Base-by-base conservation (phyloP, 2,888 invertebrate species). In the Lamellibrachia columna region DNA sequence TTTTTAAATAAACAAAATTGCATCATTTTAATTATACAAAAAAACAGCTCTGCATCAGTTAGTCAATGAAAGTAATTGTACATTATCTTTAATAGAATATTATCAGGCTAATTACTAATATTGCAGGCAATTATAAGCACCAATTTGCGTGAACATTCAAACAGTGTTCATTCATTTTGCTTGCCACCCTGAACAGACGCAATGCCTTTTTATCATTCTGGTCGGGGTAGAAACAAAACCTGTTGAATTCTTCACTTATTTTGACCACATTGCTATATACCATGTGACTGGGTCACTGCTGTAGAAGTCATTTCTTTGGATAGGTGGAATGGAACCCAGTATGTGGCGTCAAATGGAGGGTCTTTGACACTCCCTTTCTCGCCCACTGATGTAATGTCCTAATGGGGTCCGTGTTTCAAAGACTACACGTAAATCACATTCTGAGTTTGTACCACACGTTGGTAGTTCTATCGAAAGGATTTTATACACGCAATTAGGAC, bases 231-330 rank as follows among this genome's bases (percentile, higher is more conserved):
- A 75, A 22, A 6, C 75, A 22, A 75, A 11, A 75, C 75, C 1
- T 75, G 15, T 15, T 60, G 22, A 75, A 75, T 75, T 75, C 15
- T 22, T 22, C 75, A 6, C 22, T 75, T 75, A 22, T 11, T 75
- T 75, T 75, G 75, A n/a, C 75, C 75, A 15, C 75, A 75, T 75
- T 75, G 75, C 75, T 75, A 75, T 75, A 75, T 75, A 15, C 75
- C n/a, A 75, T 22, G 60, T 75, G 75, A 75, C 75, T 6, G 22
- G 75, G 75, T 75, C 15, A 75, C 75, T 75, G 75, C 75, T 75
- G 75, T 75, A 75, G 75, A 75, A 22, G 75, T 75, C 22, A 15
- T 75, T 2, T 75, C 75, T 75, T 15, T 75, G 75, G 75, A 1
- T 75, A 22, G 55, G 7, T 15, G 22, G 75, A 75, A 75, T 22